Conservation (phyloP, 2,113 vertebrate species). For the Hucho hucho region DNA sequence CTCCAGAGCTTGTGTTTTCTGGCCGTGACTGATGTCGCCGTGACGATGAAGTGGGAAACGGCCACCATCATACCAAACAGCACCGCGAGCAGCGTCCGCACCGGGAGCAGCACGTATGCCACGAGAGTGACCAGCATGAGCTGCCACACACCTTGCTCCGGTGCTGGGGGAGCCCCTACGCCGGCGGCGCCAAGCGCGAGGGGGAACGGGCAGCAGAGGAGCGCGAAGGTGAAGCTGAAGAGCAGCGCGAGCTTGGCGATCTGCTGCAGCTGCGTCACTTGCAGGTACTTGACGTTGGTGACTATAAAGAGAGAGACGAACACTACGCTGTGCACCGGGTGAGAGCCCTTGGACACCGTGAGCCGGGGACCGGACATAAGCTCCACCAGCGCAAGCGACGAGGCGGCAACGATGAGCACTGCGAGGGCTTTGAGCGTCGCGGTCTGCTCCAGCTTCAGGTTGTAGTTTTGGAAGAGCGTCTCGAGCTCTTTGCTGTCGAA, state of each 20-base stretch:
- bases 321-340: conserved; percentile 96
- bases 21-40: conserved; percentile 83
- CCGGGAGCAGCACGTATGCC: conserved; percentile 92
- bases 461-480: conserved; percentile 94
- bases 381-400: conserved; percentile 87
- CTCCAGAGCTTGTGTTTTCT: conserved; percentile 87
- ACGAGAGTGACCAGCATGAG: conserved; percentile 97
- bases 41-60: conserved; percentile 90
- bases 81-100: conserved; percentile 89
- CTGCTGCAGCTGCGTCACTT: conserved; percentile 95
- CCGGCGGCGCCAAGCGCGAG: conserved; percentile 72
- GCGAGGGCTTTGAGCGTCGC: conserved; percentile 93
- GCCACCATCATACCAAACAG: conserved; percentile 90
- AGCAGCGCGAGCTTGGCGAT: conserved; percentile 93
- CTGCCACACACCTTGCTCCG: conserved; percentile 95
- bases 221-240: conserved; percentile 95
- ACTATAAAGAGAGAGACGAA: conserved; percentile 96
- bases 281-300: conserved; percentile 96
- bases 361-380: conserved; percentile 87
- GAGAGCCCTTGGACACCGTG: conserved; percentile 91
- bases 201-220: conserved; percentile 94
- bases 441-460: conserved; percentile 96
- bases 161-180: conserved; percentile 70
- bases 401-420: conserved; percentile 89
- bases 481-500: conserved; percentile 95